These are phyloP conservation scores for Oxystoma pomonae DNA, from an alignment of 2,888 invertebrate species.

Conservation along the genomic window DNA sequence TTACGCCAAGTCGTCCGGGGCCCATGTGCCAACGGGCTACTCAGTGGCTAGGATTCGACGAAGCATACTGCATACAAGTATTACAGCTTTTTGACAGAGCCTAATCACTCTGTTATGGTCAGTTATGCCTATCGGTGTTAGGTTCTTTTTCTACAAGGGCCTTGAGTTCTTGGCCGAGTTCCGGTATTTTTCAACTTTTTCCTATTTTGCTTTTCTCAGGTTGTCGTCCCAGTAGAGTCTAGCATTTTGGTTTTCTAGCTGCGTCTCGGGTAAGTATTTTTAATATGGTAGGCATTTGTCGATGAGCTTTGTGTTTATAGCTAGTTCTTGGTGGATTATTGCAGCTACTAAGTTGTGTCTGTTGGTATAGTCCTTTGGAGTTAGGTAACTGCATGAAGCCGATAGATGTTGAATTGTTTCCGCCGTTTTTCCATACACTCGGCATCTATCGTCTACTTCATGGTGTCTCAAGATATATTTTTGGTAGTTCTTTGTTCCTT, in stretches of 20 bases:
- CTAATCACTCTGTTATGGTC: neutral
- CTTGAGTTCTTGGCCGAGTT: neutral
- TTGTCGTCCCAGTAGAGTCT: neutral
- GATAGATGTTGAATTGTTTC: neutral
- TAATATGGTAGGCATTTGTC: neutral
- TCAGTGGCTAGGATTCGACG: neutral
- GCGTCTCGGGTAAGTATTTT: neutral
- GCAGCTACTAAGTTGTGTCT: neutral
- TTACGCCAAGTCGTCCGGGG: neutral
- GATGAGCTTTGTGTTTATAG: neutral
- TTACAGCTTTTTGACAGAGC: neutral
- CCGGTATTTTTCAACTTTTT: neutral
- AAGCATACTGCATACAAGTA: neutral
- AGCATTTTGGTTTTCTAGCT: neutral
- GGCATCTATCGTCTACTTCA: neutral
- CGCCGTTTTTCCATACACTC: neutral
- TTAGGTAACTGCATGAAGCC: neutral
- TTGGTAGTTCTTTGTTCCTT: neutral
- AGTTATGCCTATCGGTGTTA: neutral
- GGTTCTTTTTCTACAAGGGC: neutral
- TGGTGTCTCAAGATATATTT: neutral
- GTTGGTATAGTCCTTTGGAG: neutral
- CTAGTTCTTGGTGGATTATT: neutral
- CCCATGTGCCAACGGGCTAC: neutral
- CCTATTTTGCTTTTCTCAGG: neutral